Evolutionary conservation across 2,113 vertebrate genomes (phyloP), one percentile per base, ranked within the genome.

Genomic region (Octodon degus): DNA sequence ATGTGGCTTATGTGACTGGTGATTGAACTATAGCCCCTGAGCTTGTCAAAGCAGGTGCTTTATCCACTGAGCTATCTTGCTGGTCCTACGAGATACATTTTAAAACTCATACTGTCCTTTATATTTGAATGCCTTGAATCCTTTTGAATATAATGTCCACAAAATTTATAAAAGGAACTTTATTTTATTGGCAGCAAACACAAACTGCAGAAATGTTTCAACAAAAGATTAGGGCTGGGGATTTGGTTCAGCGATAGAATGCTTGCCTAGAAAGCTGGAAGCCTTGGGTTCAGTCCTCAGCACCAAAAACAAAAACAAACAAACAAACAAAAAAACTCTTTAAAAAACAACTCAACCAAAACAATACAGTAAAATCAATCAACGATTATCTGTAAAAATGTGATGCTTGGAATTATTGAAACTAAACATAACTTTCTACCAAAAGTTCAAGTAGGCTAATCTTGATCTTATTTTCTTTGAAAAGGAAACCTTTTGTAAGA

Each of bases 111-210:
- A 12, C 13, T 88, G n/a, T n/a, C 5, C 60, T 94, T 90, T 68
- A 70, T 20, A 58, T 25, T 93, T 82, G 40, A 92, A 8, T 55
- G 65, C 24, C n/a, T 67, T 93, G 60, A 89, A 84, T 8, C 4
- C 9, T n/a, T 89, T 60, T 81, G 25, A 87, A 90, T 91, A 95
- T 50, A 70, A 93, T 86, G 2, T 55, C 37, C 5, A 32, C 27
- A 16, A n/a, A 81, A 67, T 58, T 58, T 95, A 17, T 87, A 93
- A 84, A 96, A 53, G 24, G 11, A 88, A 74, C 83, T 85, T 65
- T 77, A 88, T 96, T 89, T 94, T 60, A 93, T 84, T 89, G 65
- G 8, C 91, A 96, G 94, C 94, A 92, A 91, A 82, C 32, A 80
- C 67, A 37, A 0, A 79, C 4, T 79, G 43, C 19, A 68, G 82